Conservation (phyloP, 2,113 vertebrate species). For the Cyprinodon tularosa region DNA sequence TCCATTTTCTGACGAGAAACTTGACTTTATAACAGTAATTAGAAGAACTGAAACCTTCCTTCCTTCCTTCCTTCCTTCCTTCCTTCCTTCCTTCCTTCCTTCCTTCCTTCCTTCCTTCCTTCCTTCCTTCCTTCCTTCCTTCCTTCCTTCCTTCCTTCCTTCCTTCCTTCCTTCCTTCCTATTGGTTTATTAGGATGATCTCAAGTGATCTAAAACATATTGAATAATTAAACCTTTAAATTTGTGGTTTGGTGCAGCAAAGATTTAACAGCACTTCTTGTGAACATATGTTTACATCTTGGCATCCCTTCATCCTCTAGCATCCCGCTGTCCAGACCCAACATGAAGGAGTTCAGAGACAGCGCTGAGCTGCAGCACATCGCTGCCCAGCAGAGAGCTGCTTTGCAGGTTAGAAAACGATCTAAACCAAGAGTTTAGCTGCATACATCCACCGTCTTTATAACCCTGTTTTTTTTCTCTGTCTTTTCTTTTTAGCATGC, state of each 20-base stretch:
- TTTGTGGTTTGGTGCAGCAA: not conserved
- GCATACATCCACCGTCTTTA: not conserved
- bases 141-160: no score
- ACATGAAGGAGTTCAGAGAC: conserved; percentile 91
- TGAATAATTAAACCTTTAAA: no score
- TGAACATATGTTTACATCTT: not conserved
- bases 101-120: no score
- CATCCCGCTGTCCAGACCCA: conserved; percentile 86
- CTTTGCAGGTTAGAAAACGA: conserved; percentile 70
- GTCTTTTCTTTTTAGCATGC: conserved; percentile 83
- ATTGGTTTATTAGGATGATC: no score
- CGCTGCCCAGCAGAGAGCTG: conserved; percentile 95
- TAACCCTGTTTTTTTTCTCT: not conserved
- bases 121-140: no score
- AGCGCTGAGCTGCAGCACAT: conserved; percentile 97
- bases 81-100: no score
- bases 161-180: no score
- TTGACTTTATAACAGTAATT: no score
- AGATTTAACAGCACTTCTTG: not conserved
- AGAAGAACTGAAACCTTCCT: no score
- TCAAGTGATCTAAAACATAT: not conserved
- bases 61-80: no score
- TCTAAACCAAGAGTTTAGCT: not conserved
- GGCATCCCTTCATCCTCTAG: conserved; percentile 32
- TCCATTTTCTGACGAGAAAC: no score